Base-by-base conservation (phyloP, 1,140 invertebrate genomes). In the Aphidius ervi region DNA sequence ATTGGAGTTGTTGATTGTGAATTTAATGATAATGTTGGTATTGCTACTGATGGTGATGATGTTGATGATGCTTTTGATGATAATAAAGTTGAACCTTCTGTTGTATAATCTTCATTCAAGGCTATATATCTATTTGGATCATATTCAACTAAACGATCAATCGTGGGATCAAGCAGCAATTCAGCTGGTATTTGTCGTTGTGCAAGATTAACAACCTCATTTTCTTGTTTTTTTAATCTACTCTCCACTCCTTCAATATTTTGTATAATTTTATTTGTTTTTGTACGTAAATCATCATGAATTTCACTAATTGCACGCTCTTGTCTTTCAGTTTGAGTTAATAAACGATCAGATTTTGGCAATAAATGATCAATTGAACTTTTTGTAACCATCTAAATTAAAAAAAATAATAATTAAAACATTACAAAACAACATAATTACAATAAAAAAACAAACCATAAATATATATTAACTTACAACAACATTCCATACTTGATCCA, bases 401-500 rank as follows among this genome's bases (percentile, higher is more conserved):
- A 16, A 59, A 56, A 52, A 41, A 40, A 39, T 16, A 16, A 31
- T 41, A 23, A 53, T 45, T 45, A 42, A 57, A n/a, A 16, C 8
- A 45, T 7, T 40, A 50, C 5, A 50, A 50, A 6, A 42, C 20
- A 58, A n/a, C 2, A 1, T 1, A 9, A 47, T 39, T 8, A 20
- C 6, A 16, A 16, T 16, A 52, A 8, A 52, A 8, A 31, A 52
- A 52, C 39, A 31, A 42, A 48, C n/a, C 5, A 49, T 57, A 52
- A 46, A 47, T 56, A 46, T 57, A 5, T 5, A 23, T 39, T 20
- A 23, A 65, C 73, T 76, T 58, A 78, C 89, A 20, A 93, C 88
- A 10, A 93, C 89, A 68, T 91, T 88, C 90, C 91, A 93, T 5
- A 93, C 89, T 78, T 93, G 88, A 66, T 93, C 90, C 89, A 93